These are phyloP conservation scores for Brachynemurus nebulosus DNA, from an alignment of 2,888 invertebrate species.

Conservation along the genomic window DNA sequence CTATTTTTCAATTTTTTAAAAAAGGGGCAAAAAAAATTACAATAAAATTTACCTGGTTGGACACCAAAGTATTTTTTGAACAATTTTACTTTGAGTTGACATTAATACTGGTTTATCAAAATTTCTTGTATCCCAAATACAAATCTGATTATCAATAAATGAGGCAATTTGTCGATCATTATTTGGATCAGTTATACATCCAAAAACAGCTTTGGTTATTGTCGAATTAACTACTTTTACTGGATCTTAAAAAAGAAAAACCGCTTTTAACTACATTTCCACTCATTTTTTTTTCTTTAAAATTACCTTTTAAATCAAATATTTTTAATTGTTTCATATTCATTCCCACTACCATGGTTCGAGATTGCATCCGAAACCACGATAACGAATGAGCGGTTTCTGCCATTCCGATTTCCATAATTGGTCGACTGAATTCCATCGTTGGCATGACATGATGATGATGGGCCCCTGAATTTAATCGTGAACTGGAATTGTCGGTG, in stretches of 20 bases:
- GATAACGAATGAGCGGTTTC: slow-evolving; percentile 74
- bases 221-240: slow-evolving; percentile 52
- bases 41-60: slow-evolving; percentile 51
- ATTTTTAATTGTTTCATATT: slow-evolving; percentile 79
- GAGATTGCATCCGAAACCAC: slow-evolving; percentile 65
- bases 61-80: slow-evolving; percentile 74
- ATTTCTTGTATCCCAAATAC: slow-evolving; percentile 78
- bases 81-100: slow-evolving; percentile 50
- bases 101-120: slow-evolving; percentile 73
- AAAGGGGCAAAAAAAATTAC: not conserved
- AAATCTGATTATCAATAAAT: slow-evolving; percentile 64
- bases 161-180: slow-evolving; percentile 71
- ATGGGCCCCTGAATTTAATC: slow-evolving; percentile 23
- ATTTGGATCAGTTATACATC: slow-evolving; percentile 64
- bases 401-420: slow-evolving; percentile 66
- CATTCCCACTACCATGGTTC: slow-evolving; percentile 75
- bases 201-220: slow-evolving; percentile 70
- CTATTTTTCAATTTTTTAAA: not conserved
- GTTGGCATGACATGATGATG: slow-evolving; percentile 29
- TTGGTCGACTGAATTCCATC: slow-evolving; percentile 41
- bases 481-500: slow-evolving; percentile 21
- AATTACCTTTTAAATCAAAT: slow-evolving; percentile 73
- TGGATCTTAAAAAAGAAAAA: slow-evolving; percentile 40
- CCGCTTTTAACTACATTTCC: slow-evolving; percentile 2
- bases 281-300: not conserved